Evolutionary conservation across 2,888 invertebrate species (phyloP), one percentile per base, ranked within the genome.

Genomic region (Ophion slaviceki): DNA sequence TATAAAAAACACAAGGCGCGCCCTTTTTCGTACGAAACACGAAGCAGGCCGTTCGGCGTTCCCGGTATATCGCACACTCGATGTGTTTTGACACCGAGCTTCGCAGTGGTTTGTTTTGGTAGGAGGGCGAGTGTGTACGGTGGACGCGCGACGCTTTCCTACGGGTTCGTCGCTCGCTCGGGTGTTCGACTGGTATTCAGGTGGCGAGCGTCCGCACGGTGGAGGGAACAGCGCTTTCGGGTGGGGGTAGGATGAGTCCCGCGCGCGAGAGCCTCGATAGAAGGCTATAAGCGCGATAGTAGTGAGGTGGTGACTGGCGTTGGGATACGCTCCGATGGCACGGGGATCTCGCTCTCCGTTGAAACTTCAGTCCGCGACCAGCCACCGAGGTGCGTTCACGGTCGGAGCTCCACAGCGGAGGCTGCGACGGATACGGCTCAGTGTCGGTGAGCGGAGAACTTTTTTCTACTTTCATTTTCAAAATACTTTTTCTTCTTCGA

Each of bases 311-410:
- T 45, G 87, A 83, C 79, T 86, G 87, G 86, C 87, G 88, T 88
- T 81, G 78, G 84, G 87, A 82, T 76, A 84, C 70, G 87, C 84
- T 79, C 88, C 89, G 90, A 90, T 90, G 91, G 90, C 86, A 89
- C 90, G 91, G 90, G 82, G 64, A 40, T 74, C 75, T 36, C 36
- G 67, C 77, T 90, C 90, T 89, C 86, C 87, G 89, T 87, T 88
- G 91, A 90, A 91, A 92, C 89, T 92, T 93, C 93, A 93, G 93
- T 93, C 90, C 92, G 93, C 93, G 93, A 91, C 91, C 91, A 92
- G 91, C 93, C 91, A 91, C 91, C 93, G 92, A 92, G 91, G 92
- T 91, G 93, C 90, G 85, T 87, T 87, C 85, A 88, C 87, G 87
- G 89, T 89, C 90, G 91, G 90, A 89, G 91, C 89, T 91, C 89